phyloP scores from a whole-genome alignment of 2,797 vertebrate genomes.

The Perodicticus potto region DNA sequence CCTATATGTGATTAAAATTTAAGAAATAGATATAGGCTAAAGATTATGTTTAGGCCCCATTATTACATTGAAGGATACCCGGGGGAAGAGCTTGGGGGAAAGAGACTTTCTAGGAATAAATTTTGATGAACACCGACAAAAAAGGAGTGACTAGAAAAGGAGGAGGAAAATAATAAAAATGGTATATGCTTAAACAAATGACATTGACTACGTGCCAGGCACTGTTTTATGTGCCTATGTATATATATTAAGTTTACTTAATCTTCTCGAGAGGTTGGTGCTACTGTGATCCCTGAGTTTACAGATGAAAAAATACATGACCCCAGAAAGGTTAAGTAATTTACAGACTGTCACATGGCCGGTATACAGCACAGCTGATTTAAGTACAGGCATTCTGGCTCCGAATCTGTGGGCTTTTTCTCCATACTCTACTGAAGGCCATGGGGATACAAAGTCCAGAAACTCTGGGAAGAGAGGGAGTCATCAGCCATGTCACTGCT shows the following conservation, averaged over 20 bases:
- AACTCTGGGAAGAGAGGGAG: neutral
- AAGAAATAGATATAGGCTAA: neutral
- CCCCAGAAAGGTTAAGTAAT: neutral
- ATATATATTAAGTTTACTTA: neutral
- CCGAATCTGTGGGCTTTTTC: neutral
- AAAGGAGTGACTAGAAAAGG: neutral
- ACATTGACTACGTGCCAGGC: neutral
- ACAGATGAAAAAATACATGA: neutral
- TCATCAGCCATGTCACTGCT: neutral
- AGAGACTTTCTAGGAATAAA: neutral
- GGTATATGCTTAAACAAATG: neutral
- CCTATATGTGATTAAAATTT: neutral
- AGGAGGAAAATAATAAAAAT: conserved; percentile 2
- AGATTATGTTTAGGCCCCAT: neutral
- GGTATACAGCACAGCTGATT: neutral
- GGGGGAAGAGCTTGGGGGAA: neutral
- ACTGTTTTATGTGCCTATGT: neutral
- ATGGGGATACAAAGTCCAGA: neutral
- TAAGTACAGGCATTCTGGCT: neutral
- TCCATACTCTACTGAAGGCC: neutral
- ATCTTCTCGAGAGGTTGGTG: neutral
- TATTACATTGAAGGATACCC: neutral
- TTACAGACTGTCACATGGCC: neutral
- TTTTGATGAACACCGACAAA: neutral
- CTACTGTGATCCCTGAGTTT: conserved; percentile 21